Percentiles rank a stretch among this genome's conserved stretches.
Evolutionary conservation across 2,888 invertebrate genomes (phyloP).

Genomic region (Geophilus truncorum): DNA sequence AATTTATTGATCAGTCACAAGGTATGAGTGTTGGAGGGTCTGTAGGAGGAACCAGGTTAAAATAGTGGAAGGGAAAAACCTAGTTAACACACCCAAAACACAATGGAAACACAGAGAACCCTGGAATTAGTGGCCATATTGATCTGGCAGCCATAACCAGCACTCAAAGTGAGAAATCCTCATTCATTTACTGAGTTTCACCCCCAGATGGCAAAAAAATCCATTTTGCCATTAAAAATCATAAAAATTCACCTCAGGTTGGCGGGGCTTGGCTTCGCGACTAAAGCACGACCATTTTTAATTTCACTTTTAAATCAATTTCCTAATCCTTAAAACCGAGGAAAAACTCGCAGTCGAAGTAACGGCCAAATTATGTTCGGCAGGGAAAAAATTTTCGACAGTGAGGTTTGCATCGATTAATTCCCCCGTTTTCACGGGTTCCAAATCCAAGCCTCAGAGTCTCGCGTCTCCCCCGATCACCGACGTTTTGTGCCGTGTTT

Average conservation of each 20-base stretch:
- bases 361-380: too few species aligned
- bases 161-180: not conserved
- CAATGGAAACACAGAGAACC: too few species aligned
- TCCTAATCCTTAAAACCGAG: not conserved
- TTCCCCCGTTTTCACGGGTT: too few species aligned
- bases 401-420: too few species aligned
- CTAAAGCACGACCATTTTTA: not conserved
- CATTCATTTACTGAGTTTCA: not conserved
- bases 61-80: not conserved
- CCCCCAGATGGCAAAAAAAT: not conserved
- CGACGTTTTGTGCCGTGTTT: too few species aligned
- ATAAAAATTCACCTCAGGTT: not conserved
- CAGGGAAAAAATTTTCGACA: too few species aligned
- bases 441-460: too few species aligned
- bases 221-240: not conserved
- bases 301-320: slow-evolving; percentile 5
- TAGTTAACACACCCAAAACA: not conserved
- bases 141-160: not conserved
- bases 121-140: not conserved
- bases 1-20: not conserved
- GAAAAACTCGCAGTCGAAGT: too few species aligned
- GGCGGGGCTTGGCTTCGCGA: not conserved
- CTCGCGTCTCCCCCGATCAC: too few species aligned
- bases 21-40: too few species aligned
- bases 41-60: not conserved